Base-by-base conservation (phyloP, 2,888 invertebrate genomes). In the Habrosyne pyritoides region DNA sequence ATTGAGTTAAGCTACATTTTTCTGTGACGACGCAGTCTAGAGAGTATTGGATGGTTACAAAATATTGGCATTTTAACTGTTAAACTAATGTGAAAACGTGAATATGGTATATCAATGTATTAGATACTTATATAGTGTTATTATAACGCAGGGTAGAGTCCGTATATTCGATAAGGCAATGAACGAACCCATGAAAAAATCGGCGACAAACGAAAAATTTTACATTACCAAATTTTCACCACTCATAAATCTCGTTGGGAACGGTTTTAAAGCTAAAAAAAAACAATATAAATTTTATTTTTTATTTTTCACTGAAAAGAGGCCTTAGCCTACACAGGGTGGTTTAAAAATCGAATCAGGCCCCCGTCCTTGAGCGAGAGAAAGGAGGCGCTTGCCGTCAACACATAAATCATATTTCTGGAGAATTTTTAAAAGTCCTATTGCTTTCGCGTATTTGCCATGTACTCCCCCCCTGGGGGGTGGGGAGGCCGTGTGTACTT, bases 371-470 rank as follows among this genome's bases (percentile, higher is more conserved):
- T 91, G 90, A 62, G 77, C 66, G 81, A 80, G 82, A 84, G 81
- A 82, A 83, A 82, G 83, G 84, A 85, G 84, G 86, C 87, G 82
- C 82, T 76, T 84, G 87, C 90, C 91, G 91, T 91, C 92, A 91
- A 92, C 92, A 92, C 90, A 92, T 92, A 92, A 92, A 92, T 92
- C 92, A 92, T 92, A 92, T 92, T 92, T 92, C 91, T 90, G 88
- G 91, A 91, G 91, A 91, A 92, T 91, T 92, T 92, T 92, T 92
- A 92, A 92, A 92, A 92, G 91, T 92, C 92, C 92, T 92, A 91
- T 92, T 92, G 92, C 92, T 92, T 92, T 92, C 92, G 92, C 91
- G 92, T 92, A 92, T 92, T 92, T 92, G 92, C 91, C 89, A 92
- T 92, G 92, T 92, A 91, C 91, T 87, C 91, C 91, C 90, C 87